phyloP scores from a whole-genome alignment of 1,140 invertebrate species.

The Drosophila kohkoa region DNA sequence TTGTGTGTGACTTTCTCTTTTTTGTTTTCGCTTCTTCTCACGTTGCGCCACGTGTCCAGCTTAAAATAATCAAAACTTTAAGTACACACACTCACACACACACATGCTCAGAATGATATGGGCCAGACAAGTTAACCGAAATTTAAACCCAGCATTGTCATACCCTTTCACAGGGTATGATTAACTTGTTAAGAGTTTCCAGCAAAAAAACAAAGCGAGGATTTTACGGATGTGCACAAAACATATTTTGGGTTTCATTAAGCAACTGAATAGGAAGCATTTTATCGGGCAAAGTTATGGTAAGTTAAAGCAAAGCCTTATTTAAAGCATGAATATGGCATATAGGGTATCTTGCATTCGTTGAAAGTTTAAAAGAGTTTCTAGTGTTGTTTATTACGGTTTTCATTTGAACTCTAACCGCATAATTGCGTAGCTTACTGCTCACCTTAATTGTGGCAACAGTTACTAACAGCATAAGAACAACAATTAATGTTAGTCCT shows the following conservation, averaged over 20 bases:
- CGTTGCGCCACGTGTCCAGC: slow-evolving; percentile 6
- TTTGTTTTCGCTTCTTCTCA: background rate
- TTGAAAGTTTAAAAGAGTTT: background rate
- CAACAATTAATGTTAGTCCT: too few relatives aligned
- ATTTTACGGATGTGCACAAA: background rate
- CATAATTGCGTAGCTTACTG: too few relatives aligned
- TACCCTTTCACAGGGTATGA: slow-evolving; percentile 10
- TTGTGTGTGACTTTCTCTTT: slow-evolving; percentile 9
- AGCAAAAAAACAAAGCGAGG: background rate
- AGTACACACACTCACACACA: slow-evolving; percentile 14
- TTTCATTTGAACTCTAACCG: background rate
- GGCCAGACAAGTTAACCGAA: slow-evolving; percentile 1
- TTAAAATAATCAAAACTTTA: slow-evolving; percentile 35
- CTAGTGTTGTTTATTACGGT: background rate
- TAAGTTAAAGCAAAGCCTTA: too few relatives aligned
- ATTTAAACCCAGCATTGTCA: background rate
- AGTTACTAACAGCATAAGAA: too few relatives aligned
- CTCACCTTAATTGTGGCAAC: too few relatives aligned
- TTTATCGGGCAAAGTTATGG: too few relatives aligned
- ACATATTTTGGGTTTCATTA: background rate
- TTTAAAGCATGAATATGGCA: too few relatives aligned
- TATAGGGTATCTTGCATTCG: too few relatives aligned
- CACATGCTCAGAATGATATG: slow-evolving; percentile 3
- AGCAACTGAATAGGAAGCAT: too few relatives aligned
- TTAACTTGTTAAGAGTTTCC: background rate